Evolutionary conservation across 2,888 invertebrate species (phyloP), one percentile per base, ranked within the genome.

Genomic region (Chelonus formosanus): DNA sequence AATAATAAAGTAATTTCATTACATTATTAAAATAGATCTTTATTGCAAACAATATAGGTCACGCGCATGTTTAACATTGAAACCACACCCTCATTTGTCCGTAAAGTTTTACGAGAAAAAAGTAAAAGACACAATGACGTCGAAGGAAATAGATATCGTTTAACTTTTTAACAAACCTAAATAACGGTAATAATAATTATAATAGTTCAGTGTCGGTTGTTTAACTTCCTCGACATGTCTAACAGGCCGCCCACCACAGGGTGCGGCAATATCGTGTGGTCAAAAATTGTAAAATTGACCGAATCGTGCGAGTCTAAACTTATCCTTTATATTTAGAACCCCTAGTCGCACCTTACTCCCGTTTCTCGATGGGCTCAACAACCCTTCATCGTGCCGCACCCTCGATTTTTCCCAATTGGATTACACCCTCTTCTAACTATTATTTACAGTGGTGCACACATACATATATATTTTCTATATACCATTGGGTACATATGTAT

Each of bases 141-240:
- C 20, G 5, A 20, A 77, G 81, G 80, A 82, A 82, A 82, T 81
- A 81, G 82, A 82, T 82, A 81, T 82, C 80, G 79, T 76, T 78
- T 75, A 78, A 78, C 77, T 80, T 78, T 76, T 78, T 75, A 78
- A 78, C 77, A 72, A 74, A 74, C 74, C 76, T 78, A 78, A 78
- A 78, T 75, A 74, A 73, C 5, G 47, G 31, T 40, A 40, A 45
- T 48, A 53, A 32, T 8, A 52, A 32, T 32, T 52, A 54, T 59
- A 48, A 56, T 50, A 63, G 48, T 40, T 40, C 6, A 40, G 6
- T 6, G 6, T 40, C 40, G 40, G 4, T 40, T 6, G 6, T 40
- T 40, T 6, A 40, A 40, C 40, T 6, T 40, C 5, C 40, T 40
- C 6, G 40, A 40, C 4, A 40, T 40, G 40, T 40, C 48, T 48